These are phyloP conservation scores for Siphamia tubifer DNA, from an alignment of 2,113 vertebrate species.

Conservation along the genomic window DNA sequence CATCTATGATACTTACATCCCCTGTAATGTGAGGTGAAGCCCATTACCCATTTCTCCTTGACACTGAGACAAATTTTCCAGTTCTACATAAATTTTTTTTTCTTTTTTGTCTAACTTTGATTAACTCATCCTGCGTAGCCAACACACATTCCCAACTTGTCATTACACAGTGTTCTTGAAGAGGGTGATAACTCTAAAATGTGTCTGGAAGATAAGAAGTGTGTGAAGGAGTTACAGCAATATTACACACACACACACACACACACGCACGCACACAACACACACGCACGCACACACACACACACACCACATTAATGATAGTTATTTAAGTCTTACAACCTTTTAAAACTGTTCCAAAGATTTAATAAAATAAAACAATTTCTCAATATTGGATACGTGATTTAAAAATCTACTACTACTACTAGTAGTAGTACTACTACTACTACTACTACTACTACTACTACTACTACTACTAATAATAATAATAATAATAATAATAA, in stretches of 20 bases:
- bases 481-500: no score
- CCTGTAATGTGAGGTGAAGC: background rate
- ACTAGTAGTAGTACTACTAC: no score
- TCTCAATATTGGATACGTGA: no score
- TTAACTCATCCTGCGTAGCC: constrained; percentile 19
- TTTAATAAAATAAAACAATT: no score
- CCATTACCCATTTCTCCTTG: background rate
- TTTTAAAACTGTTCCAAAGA: no score
- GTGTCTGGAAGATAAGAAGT: constrained; percentile 55
- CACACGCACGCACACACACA: no score
- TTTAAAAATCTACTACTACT: no score
- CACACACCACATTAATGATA: no score
- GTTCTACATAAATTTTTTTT: background rate
- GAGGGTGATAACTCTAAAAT: constrained; percentile 49
- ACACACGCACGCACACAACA: no score
- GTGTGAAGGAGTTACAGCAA: background rate
- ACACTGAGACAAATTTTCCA: background rate
- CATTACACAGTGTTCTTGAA: constrained; percentile 65
- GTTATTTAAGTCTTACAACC: no score
- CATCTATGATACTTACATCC: background rate
- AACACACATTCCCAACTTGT: constrained; percentile 53
- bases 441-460: no score
- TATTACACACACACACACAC: constrained; percentile 8
- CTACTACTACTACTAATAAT: no score
- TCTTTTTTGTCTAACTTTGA: constrained; percentile 13